Evolutionary conservation across 1,140 invertebrate genomes (phyloP).

Genomic region (Colletes latitarsis): DNA sequence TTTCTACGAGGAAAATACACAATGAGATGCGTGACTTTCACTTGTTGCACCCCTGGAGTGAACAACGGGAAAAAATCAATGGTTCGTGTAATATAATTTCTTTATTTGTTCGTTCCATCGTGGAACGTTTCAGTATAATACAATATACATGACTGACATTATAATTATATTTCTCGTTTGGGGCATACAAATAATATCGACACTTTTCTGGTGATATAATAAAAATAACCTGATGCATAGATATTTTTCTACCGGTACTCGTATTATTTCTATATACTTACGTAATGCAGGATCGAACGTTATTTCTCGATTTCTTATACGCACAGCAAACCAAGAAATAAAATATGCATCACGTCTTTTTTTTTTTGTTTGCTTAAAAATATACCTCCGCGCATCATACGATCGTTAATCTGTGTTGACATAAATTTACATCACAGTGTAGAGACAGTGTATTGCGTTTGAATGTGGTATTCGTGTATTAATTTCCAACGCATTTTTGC

Average conservation of each 20-base stretch:
- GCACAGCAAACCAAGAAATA: not conserved
- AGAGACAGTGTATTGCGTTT: not conserved
- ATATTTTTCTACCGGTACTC: conserved; percentile 15
- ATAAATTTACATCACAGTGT: conserved; percentile 7
- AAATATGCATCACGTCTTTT: not conserved
- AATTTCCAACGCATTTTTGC: conserved; percentile 86
- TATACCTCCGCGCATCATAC: not conserved
- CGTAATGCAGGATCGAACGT: not conserved
- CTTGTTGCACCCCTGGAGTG: conserved; percentile 15
- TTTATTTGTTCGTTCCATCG: not conserved
- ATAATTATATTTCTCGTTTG: not conserved
- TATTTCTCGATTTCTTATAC: not conserved
- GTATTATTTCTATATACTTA: conserved; percentile 1
- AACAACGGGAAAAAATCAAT: not conserved
- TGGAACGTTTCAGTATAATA: conserved; percentile 2
- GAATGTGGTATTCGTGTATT: not conserved
- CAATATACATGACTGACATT: conserved; percentile 3
- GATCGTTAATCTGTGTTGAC: not conserved
- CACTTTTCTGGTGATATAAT: conserved; percentile 23
- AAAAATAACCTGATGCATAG: conserved; percentile 44
- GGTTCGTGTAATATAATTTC: not conserved
- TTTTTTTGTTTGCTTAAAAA: not conserved
- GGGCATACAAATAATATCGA: not conserved
- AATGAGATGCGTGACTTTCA: not conserved
- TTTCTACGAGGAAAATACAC: not conserved